Evolutionary conservation across 2,797 vertebrate species (phyloP), one percentile per base, ranked within the genome.

Genomic region (Intellagama lesueurii): DNA sequence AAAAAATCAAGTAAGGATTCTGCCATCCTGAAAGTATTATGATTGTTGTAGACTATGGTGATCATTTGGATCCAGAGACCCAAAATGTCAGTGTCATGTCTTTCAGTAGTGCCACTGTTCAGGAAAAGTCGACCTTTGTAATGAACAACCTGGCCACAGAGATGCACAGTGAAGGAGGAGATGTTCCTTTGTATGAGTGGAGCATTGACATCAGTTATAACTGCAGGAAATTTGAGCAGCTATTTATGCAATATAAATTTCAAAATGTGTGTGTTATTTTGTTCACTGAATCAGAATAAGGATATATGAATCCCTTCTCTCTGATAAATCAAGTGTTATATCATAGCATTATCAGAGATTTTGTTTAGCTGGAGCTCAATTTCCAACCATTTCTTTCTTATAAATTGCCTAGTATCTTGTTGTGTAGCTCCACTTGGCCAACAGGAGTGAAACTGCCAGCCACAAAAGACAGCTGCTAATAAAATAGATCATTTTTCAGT

Each of bases 261-360:
- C 40, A 40, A 40, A 40, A 40, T 40, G 40, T 40, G 40, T 40
- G 40, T 40, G 40, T 3, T 40, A 40, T 30, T 30, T 78, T 49
- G 56, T 16, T 80, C 30, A 32, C 30, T 32, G 78, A 32, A 80
- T 19, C 78, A 56, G 49, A 60, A 56, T n/a, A 80, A 80, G n/a
- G 73, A 76, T 22, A 76, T 76, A 44, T 32, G 40, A 40, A 40
- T 40, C 40, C 40, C 40, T 40, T 40, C 40, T 19, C 14, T 70
- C 28, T 70, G 69, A 28, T 8, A 28, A 69, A 69, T 26, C 3
- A 30, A 32, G n/a, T 73, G 2, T 16, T 70, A 70, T 64, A 89
- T 0, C 0, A 14, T 64, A 89, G 0, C 0, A 14, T 44, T 72
- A 7, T 3, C 60, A 1, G 4, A 1, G 1, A 76, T 82, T 69